Evolutionary conservation across 2,113 vertebrate genomes (phyloP), one percentile per base, ranked within the genome.

Genomic region (Nerophis lumbriciformis): DNA sequence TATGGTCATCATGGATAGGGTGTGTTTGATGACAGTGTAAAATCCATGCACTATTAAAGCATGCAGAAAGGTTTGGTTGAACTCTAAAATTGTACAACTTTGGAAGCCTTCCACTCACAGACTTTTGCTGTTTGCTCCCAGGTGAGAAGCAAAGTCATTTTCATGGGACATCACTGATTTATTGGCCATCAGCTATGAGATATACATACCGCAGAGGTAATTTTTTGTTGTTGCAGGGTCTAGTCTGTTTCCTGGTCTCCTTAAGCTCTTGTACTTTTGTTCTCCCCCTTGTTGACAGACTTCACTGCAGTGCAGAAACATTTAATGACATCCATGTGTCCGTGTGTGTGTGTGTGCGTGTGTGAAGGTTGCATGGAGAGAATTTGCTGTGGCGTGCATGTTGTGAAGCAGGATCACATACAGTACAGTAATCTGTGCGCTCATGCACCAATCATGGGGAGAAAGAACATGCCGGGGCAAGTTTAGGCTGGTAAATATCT

Each of bases 321-420:
- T 85, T 81, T 86, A 85, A 85, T 80, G 75, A 52, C 61, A 76
- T 81, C 83, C 83, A 87, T 70, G 84, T 56, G 55, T 55, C 21
- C 13, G 36, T 15, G 47, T 48, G 47, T 11, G 6, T 13, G 47
- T 12, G 47, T 85, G 28, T 28, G 28, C 84, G 84, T 85, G 74
- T 68, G 21, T 57, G 48, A 72, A 63, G 66, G 69, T 72, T 69
- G 71, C 61, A 61, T 14, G 1, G 35, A 55, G 68, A 72, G 63
- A 39, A 54, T 57, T 21, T 57, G 55, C 55, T 13, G 55, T 21
- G 21, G 42, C 39, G 2, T 6, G 10, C 42, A 57, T 57, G 16
- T 57, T 57, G 38, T 45, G 39, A 57, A 57, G 55, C 39, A 57
- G 38, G 13, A 55, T n/a, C 6, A 42, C 38, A 39, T 42, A 38